phyloP scores from a whole-genome alignment of 2,113 vertebrate genomes.

The Scomber japonicus region DNA sequence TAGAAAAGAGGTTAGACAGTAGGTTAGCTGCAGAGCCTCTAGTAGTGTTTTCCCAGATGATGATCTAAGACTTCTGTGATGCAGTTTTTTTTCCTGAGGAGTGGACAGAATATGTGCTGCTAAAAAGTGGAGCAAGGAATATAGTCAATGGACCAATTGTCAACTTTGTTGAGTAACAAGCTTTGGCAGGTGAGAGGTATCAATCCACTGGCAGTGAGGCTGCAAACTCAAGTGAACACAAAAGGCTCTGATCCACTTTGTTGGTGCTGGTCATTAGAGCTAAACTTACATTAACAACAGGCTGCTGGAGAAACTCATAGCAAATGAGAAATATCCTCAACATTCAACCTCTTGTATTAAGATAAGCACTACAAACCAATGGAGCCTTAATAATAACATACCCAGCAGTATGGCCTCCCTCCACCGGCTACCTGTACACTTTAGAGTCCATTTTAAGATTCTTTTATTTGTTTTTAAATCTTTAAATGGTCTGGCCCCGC shows the following conservation, averaged over 20 bases:
- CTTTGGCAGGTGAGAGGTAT: slow-evolving; percentile 24
- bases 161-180: slow-evolving; percentile 5
- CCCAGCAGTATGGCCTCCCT: neutral
- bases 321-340: neutral
- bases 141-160: neutral
- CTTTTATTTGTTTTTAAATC: too few species aligned
- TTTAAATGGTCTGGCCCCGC: too few species aligned
- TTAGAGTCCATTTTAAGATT: too few species aligned
- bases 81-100: neutral
- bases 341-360: too few species aligned
- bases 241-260: slow-evolving; percentile 10
- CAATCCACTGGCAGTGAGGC: slow-evolving; percentile 24
- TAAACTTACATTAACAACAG: neutral
- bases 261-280: slow-evolving; percentile 13
- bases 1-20: slow-evolving; percentile 4
- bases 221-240: slow-evolving; percentile 23
- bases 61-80: neutral
- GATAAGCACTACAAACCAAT: too few species aligned
- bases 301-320: neutral
- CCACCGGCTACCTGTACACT: too few species aligned
- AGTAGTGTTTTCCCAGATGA: slow-evolving; percentile 16
- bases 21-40: neutral
- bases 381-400: neutral
- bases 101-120: neutral
- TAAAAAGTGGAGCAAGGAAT: neutral